phyloP scores from a whole-genome alignment of 2,797 vertebrate genomes.

The Myotis myotis region DNA sequence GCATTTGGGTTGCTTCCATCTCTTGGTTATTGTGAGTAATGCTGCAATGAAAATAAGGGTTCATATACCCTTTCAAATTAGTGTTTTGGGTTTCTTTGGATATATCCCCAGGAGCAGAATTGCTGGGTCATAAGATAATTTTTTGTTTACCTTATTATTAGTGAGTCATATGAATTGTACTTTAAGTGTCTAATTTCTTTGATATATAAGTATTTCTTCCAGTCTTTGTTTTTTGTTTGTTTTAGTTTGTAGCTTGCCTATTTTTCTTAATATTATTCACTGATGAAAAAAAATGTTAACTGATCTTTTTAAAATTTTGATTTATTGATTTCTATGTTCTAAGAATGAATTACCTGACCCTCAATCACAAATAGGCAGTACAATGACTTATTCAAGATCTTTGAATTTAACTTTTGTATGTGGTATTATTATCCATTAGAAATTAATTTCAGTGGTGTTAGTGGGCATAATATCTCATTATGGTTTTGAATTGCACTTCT shows the following conservation, averaged over 20 bases:
- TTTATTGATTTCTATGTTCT: background rate
- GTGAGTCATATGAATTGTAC: background rate
- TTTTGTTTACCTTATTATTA: background rate
- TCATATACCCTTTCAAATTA: background rate
- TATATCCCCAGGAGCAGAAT: background rate
- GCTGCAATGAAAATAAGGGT: background rate
- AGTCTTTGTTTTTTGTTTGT: background rate
- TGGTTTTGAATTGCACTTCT: too few species aligned
- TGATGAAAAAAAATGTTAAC: background rate
- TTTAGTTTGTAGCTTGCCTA: background rate
- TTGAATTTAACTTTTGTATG: background rate
- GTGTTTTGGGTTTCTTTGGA: background rate
- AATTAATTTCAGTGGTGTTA: background rate
- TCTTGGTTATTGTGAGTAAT: background rate
- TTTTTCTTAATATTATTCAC: background rate
- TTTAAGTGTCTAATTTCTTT: background rate
- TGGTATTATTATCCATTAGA: background rate
- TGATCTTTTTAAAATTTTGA: background rate
- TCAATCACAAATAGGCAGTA: background rate
- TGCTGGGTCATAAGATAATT: background rate
- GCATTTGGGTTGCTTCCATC: background rate
- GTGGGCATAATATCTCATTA: too few species aligned
- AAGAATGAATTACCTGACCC: background rate
- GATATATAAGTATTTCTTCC: background rate
- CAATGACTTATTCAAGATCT: background rate